Evolutionary conservation across 1,140 invertebrate species (phyloP).

Genomic region (Scaptodrosophila lebanonensis): DNA sequence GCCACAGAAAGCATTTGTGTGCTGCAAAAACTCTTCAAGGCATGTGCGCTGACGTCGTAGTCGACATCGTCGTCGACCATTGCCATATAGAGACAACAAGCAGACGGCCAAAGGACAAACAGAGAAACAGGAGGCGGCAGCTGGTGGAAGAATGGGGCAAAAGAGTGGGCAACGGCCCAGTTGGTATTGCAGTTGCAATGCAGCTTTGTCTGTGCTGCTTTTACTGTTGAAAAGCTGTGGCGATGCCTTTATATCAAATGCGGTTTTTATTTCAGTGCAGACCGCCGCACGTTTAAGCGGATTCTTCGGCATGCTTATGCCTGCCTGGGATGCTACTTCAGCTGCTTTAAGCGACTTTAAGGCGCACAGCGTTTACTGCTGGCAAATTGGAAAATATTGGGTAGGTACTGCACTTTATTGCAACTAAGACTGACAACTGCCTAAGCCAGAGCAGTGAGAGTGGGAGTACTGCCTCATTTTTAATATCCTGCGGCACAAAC

Average conservation of each 20-base stretch:
- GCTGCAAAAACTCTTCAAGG: too few relatives aligned
- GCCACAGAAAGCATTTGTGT: background rate
- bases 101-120: conserved; percentile 7
- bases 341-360: conserved; percentile 34
- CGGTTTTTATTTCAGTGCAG: conserved; percentile 63
- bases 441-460: conserved; percentile 40
- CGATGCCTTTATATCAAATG: conserved; percentile 69
- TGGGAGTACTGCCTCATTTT: conserved; percentile 36
- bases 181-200: conserved; percentile 40
- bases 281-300: conserved; percentile 32
- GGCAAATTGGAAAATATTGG: too few relatives aligned
- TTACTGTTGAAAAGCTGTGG: conserved; percentile 33
- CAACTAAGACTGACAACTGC: too few relatives aligned
- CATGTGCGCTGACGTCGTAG: too few relatives aligned
- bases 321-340: background rate
- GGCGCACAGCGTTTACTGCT: conserved; percentile 3
- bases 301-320: conserved; percentile 6
- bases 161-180: conserved; percentile 24
- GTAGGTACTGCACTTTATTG: too few relatives aligned
- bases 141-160: conserved; percentile 10
- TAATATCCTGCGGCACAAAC: conserved; percentile 53
- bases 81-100: too few relatives aligned
- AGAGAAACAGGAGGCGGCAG: conserved; percentile 41
- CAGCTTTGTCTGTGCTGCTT: conserved; percentile 37
- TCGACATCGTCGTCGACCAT: too few relatives aligned